Base-by-base conservation (phyloP, 2,888 invertebrate genomes). In the Nudaria mundana region DNA sequence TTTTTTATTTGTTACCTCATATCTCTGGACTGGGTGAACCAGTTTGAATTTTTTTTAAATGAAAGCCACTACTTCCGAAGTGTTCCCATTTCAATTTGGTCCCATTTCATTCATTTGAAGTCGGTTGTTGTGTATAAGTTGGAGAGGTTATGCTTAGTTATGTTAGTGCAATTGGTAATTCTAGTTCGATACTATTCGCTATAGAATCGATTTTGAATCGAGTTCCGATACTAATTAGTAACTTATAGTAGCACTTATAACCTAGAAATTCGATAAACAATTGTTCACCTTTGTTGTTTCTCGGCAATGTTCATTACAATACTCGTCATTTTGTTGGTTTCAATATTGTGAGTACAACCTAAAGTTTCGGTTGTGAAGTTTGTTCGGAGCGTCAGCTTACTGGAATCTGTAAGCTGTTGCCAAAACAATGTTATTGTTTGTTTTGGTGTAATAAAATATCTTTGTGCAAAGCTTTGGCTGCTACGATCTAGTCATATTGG, bases 241-340 rank as follows among this genome's bases (percentile, higher is more conserved):
- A 49, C 54, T 57, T 28, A 42, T 61, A 49, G 59, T 61, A 63
- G 40, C 34, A 31, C 46, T 38, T 35, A 58, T 56, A 61, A 55
- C 57, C 59, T 63, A 59, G 55, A 57, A 53, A 50, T 56, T 59
- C 48, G 47, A 53, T 45, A 58, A 70, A 69, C 63, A 73, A 74
- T 65, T 64, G 57, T 63, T 68, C 52, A 70, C 71, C 63, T 70
- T 73, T 70, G 58, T 66, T 68, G 57, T 51, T 62, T 58, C 58
- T 55, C 46, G 43, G 45, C 65, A 69, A 67, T 59, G 66, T 69
- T 63, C 63, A 66, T 70, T 56, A 70, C 66, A 76, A 76, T 68
- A 63, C 61, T 61, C 51, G 22, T 59, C 59, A 65, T 66, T 75
- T 71, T 49, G 52, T 58, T 57, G 73, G 73, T 60, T 76, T 73